Evolutionary conservation across 2,888 invertebrate genomes (phyloP).

Genomic region (Drosophila multiciliata): DNA sequence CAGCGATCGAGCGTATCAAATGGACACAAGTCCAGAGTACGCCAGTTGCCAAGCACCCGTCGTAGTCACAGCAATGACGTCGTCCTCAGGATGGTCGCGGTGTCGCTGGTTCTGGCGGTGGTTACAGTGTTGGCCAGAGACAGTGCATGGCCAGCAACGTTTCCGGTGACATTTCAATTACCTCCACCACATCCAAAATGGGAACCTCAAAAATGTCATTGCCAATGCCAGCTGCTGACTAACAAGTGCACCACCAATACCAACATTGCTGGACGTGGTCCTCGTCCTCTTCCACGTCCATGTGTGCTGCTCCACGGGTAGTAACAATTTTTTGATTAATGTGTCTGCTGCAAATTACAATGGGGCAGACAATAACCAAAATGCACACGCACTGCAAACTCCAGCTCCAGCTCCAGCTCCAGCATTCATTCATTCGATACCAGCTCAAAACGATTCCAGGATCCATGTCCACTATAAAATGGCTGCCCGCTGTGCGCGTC

Average conservation of each 20-base stretch:
- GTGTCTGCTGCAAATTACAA: constrained; percentile 84
- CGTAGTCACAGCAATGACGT: constrained; percentile 8
- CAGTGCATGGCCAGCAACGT: constrained; percentile 78
- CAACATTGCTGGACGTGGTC: constrained; percentile 1
- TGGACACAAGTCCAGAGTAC: constrained; percentile 25
- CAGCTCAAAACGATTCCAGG: constrained; percentile 1
- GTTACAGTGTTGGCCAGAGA: constrained; percentile 64
- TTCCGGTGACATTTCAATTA: constrained; percentile 85
- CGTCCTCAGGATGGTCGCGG: neutral
- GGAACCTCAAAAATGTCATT: constrained; percentile 34
- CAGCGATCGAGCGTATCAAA: constrained; percentile 64
- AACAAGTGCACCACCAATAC: constrained; percentile 60
- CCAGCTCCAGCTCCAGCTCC: constrained; percentile 3
- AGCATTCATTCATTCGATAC: neutral
- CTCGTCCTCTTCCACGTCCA: too few species aligned
- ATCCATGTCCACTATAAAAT: constrained; percentile 30
- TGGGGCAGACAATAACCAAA: constrained; percentile 74
- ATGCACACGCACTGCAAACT: constrained; percentile 35
- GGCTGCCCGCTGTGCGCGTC: constrained; percentile 59
- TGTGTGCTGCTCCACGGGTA: constrained; percentile 52
- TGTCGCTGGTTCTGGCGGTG: constrained; percentile 11
- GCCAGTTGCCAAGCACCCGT: constrained; percentile 10
- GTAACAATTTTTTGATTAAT: constrained; percentile 84
- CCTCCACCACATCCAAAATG: constrained; percentile 77
- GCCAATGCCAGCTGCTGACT: constrained; percentile 55